A percentile compares a stretch with the other conserved stretches of the same genome.
phyloP scores from a whole-genome alignment of 2,113 vertebrate genomes.

The Procavia capensis region DNA sequence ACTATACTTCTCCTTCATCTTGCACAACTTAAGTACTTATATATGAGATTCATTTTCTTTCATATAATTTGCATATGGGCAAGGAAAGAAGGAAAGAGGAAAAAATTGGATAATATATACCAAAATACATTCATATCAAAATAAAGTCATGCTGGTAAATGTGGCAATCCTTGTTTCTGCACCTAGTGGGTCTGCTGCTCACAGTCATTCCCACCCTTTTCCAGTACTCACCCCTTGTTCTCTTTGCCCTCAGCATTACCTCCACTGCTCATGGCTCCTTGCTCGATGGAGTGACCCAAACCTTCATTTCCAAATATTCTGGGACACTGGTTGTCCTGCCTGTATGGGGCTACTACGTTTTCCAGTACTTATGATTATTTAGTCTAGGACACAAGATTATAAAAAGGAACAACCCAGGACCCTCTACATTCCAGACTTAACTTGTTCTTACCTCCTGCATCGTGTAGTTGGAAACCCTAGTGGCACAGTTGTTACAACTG shows the following conservation, averaged over 20 bases:
- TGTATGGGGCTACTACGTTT: neutral
- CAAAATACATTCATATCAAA: neutral
- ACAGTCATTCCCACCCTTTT: neutral
- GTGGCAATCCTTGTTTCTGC: neutral
- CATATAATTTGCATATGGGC: neutral
- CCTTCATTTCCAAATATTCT: neutral
- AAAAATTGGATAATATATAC: neutral
- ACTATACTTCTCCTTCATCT: neutral
- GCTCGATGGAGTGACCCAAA: neutral
- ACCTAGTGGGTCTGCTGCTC: neutral
- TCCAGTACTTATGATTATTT: neutral
- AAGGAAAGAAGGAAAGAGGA: neutral
- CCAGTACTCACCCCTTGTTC: neutral
- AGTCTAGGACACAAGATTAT: neutral
- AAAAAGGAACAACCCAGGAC: neutral
- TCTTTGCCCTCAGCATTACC: neutral
- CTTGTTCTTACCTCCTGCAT: neutral
- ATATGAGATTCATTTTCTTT: neutral
- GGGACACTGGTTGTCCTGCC: neutral
- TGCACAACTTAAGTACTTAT: no score
- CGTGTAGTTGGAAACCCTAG: no score
- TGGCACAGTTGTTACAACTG: no score
- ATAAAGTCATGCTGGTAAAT: neutral
- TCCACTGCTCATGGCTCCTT: neutral
- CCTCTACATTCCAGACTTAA: neutral